Evolutionary conservation across 2,888 invertebrate species (phyloP).

Genomic region (Bellardia bayeri): DNA sequence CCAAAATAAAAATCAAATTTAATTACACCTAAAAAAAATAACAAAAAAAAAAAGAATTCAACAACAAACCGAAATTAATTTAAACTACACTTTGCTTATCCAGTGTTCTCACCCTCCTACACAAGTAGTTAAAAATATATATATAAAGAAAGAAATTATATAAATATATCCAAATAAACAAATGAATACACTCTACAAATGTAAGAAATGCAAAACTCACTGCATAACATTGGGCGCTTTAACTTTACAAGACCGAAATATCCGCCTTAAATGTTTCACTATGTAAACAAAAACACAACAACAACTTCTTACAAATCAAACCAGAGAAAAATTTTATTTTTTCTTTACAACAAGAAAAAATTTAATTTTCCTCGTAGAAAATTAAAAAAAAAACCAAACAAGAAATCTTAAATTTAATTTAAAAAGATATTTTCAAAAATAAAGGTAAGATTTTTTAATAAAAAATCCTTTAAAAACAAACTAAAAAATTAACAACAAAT

Average conservation of each 20-base stretch:
- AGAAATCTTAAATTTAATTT: slow-evolving; percentile 39
- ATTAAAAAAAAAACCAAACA: not conserved
- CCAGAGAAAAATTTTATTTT: slow-evolving; percentile 66
- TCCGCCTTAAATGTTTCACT: slow-evolving; percentile 83
- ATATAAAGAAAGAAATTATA: slow-evolving; percentile 41
- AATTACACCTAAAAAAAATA: slow-evolving; percentile 28
- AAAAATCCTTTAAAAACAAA: slow-evolving; percentile 13
- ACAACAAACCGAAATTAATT: slow-evolving; percentile 60
- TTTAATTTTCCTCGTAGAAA: slow-evolving; percentile 45
- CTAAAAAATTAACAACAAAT: slow-evolving; percentile 6
- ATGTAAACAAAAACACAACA: slow-evolving; percentile 74
- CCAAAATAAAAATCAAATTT: slow-evolving; percentile 26
- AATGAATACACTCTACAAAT: slow-evolving; percentile 45
- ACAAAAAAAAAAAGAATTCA: not conserved
- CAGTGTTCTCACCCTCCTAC: slow-evolving; percentile 81
- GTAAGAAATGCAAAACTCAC: slow-evolving; percentile 69
- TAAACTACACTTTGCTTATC: slow-evolving; percentile 77
- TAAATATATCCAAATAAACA: slow-evolving; percentile 39
- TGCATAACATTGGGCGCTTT: slow-evolving; percentile 80
- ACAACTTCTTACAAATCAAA: slow-evolving; percentile 38
- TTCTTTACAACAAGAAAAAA: slow-evolving; percentile 57
- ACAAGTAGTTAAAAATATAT: slow-evolving; percentile 58
- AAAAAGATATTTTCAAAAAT: slow-evolving; percentile 33
- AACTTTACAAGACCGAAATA: slow-evolving; percentile 83
- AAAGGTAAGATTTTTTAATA: slow-evolving; percentile 66